Evolutionary conservation across 2,113 vertebrate genomes (phyloP).

Genomic region (Tragulus kanchil): DNA sequence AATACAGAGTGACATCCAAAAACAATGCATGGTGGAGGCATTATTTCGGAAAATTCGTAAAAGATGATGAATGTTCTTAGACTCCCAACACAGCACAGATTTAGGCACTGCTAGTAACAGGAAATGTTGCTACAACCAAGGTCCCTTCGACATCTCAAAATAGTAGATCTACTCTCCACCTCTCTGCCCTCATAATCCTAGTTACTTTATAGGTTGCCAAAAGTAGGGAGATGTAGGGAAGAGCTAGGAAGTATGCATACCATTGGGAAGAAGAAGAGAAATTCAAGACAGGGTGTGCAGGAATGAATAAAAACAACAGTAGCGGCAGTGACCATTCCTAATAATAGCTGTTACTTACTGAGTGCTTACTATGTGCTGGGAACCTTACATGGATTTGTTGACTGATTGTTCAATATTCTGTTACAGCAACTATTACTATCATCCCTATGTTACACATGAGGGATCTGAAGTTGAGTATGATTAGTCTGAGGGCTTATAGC

Average conservation of each 20-base stretch:
- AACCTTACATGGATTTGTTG: neutral
- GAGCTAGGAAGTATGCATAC: neutral
- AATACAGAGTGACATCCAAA: neutral
- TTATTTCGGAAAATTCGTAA: neutral
- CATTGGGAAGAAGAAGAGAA: neutral
- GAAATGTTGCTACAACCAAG: neutral
- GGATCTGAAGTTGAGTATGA: neutral
- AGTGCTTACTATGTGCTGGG: rapidly evolving
- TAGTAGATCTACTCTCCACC: neutral
- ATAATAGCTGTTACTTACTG: rapidly evolving
- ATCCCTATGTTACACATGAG: neutral
- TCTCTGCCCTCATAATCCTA: neutral
- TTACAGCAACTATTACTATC: no score
- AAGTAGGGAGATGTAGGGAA: neutral
- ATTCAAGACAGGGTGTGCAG: neutral
- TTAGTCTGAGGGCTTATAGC: neutral
- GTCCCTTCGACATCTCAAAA: neutral
- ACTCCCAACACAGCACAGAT: neutral
- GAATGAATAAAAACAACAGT: neutral
- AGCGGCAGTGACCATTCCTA: neutral
- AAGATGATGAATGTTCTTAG: neutral
- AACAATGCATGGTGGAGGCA: rapidly evolving
- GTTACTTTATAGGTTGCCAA: neutral
- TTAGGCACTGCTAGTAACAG: neutral
- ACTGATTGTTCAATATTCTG: neutral